Evolutionary conservation across 1,140 invertebrate species (phyloP).

Genomic region (Archivesica marissinica): DNA sequence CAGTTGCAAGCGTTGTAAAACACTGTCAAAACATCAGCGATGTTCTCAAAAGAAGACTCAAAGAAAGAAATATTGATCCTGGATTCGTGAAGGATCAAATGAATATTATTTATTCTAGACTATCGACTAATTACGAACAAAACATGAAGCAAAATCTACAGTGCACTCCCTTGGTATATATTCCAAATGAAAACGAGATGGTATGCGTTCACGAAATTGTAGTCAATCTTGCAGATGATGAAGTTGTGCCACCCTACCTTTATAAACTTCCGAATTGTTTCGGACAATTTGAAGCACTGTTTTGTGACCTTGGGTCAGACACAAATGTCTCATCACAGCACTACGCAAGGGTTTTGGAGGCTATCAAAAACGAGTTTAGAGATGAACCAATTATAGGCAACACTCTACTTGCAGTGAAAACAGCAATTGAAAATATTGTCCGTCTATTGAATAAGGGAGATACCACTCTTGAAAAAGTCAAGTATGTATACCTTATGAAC

Average conservation of each 20-base stretch:
- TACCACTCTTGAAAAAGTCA: not conserved
- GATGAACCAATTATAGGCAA: not conserved
- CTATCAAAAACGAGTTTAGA: slow-evolving; percentile 12
- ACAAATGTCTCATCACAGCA: not conserved
- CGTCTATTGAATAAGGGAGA: not conserved
- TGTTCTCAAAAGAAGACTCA: not conserved
- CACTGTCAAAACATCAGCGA: slow-evolving; percentile 51
- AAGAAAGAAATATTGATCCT: not conserved
- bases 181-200: slow-evolving; percentile 2
- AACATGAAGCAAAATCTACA: not conserved
- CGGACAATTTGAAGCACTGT: slow-evolving; percentile 14
- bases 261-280: slow-evolving; percentile 16
- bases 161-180: slow-evolving; percentile 2
- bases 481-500: slow-evolving; percentile 5
- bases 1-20: slow-evolving; percentile 2
- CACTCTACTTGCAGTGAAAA: not conserved
- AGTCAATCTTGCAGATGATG: not conserved
- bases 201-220: not conserved
- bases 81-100: not conserved
- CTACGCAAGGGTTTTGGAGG: slow-evolving; percentile 19
- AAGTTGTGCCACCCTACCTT: slow-evolving; percentile 21
- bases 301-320: slow-evolving; percentile 21
- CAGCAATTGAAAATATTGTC: slow-evolving; percentile 15
- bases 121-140: not conserved
- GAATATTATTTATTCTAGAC: not conserved